These are phyloP conservation scores for Sphaerophoria taeniata DNA, from an alignment of 2,888 invertebrate species.

Conservation along the genomic window DNA sequence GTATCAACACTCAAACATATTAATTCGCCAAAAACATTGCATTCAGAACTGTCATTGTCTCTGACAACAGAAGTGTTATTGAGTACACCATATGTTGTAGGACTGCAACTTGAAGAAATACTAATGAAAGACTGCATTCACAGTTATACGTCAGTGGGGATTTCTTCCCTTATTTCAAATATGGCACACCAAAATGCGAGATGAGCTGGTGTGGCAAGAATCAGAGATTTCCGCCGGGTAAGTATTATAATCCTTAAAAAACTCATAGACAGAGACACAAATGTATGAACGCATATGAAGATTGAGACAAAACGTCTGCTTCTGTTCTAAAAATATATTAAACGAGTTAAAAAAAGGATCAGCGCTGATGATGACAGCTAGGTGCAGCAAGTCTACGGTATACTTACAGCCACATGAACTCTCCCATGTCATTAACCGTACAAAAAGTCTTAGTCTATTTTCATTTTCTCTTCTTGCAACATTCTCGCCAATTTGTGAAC, in stretches of 20 bases:
- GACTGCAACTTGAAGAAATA: conserved; percentile 40
- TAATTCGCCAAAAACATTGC: conserved; percentile 43
- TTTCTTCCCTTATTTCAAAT: conserved; percentile 26
- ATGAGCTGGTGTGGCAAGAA: conserved; percentile 39
- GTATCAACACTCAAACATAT: conserved; percentile 37
- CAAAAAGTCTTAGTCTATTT: conserved; percentile 57
- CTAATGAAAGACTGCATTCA: conserved; percentile 47
- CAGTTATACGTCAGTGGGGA: conserved; percentile 52
- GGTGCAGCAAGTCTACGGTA: conserved; percentile 24
- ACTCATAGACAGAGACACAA: conserved; percentile 1
- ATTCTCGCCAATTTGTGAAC: conserved; percentile 26
- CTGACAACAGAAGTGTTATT: conserved; percentile 27
- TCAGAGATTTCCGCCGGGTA: conserved; percentile 53
- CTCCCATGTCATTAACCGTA: conserved; percentile 72
- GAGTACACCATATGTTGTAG: conserved; percentile 34
- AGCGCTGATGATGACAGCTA: conserved; percentile 27
- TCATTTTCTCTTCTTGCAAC: conserved; percentile 38
- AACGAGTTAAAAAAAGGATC: conserved; percentile 30
- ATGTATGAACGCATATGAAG: background rate
- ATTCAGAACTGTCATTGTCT: conserved; percentile 26
- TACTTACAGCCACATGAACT: conserved; percentile 63
- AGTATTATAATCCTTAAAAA: conserved; percentile 40
- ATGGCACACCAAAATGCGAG: conserved; percentile 43
- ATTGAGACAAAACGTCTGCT: conserved; percentile 31
- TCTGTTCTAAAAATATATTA: conserved; percentile 65